Base-by-base conservation (phyloP, 2,797 vertebrate genomes). In the Sarcoramphus papa region DNA sequence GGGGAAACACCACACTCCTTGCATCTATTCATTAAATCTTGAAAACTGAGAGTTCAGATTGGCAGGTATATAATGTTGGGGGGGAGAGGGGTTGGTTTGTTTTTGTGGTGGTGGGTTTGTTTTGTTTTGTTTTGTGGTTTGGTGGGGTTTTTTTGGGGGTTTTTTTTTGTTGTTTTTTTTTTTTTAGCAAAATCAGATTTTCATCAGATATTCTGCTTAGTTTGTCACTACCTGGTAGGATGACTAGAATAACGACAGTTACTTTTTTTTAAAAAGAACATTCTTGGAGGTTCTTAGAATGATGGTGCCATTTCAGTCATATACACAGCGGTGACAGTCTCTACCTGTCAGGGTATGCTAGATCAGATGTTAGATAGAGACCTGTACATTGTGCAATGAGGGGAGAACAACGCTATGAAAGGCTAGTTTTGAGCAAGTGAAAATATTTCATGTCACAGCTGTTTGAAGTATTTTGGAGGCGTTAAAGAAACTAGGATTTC, bases 241-340 rank as follows among this genome's bases (percentile, higher is more conserved):
- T 67, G 70, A 77, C 60, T 53, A 9, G 51, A 67, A 33, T 70
- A 85, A 14, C 15, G 69, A 45, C 19, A 60, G n/a, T 48, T 76
- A 9, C 24, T 50, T 3, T 28, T 51, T 82, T 72, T 56, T 43
- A 9, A 7, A 47, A 74, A 54, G 5, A 77, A 9, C 41, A 16
- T 88, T 88, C 54, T 62, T 41, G 19, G 40, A 45, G 23, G 21
- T 81, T 92, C 48, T 67, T 40, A 37, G 35, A 64, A 8, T 8
- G 63, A 12, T 18, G 47, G 35, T 91, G 79, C 28, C 4, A 1
- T 69, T 65, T 84, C 35, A 24, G 80, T 27, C 31, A 10, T 8
- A 20, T 2, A 6, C 30, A 6, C 33, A 33, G 56, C 4, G 0
- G 35, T 15, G 53, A 50, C 0, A 10, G 50, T 24, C 35, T 31